Base-by-base conservation (phyloP, 1,140 invertebrate genomes). In the Bombus confusus region DNA sequence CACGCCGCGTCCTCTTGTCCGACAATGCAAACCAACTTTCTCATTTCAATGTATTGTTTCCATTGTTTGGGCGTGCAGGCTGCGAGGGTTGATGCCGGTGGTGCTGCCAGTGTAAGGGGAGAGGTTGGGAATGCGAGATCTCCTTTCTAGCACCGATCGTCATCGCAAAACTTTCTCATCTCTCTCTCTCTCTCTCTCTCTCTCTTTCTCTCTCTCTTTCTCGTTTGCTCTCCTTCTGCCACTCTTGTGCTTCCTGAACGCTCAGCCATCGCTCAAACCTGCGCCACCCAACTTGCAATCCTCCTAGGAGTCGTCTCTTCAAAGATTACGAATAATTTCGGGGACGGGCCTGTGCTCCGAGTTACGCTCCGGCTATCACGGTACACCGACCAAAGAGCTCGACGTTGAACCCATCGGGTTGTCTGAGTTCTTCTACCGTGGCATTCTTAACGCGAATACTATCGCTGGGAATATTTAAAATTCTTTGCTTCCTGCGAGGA, bases 11-110 rank as follows among this genome's bases (percentile, higher is more conserved):
- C 75, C 74, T 87, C 86, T 91, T 92, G 87, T 91, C 90, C 91
- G 93, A 94, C 93, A 94, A 93, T 94, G 92, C 93, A 94, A 93
- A 94, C 93, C 92, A 93, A 93, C 93, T 94, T 93, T 94, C 92
- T 93, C 93, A 91, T 94, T 93, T 93, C 92, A 91, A 91, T 92
- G 92, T 93, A 94, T 93, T 93, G 92, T 93, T 91, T 91, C 93
- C 92, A 93, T 94, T 94, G 93, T 94, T 94, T 91, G 41, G 31
- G 66, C 76, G 83, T 85, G 86, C 75, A 75, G 69, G 82, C 77
- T 73, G 81, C 71, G 64, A 66, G 76, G 74, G 85, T 77, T 86
- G 85, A 84, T 64, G 59, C 47, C 79, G 47, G 57, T 86, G 82
- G 59, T 81, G 82, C 88, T 88, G 80, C 34, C 34, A 52, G 41